Percentiles rank a stretch among this genome's conserved stretches.
Evolutionary conservation across 1,140 invertebrate species (phyloP).

Genomic region (Saxidomus purpurata): DNA sequence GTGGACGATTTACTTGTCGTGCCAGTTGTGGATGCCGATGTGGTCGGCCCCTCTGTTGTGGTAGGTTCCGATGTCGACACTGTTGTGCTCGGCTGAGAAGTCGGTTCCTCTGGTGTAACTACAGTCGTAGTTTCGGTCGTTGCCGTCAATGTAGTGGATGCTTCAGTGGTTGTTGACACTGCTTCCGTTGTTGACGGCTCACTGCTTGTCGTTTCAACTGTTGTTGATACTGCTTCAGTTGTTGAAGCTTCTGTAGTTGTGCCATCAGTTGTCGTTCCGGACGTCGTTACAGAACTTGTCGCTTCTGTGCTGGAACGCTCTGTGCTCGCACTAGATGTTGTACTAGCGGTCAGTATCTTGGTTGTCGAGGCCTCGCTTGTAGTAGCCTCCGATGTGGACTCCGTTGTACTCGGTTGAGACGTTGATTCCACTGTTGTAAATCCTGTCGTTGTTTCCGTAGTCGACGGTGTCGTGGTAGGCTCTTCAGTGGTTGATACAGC

Average conservation of each 20-base stretch:
- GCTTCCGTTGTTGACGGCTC: background rate
- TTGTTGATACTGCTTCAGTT: background rate
- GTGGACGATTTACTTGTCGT: background rate
- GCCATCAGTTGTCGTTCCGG: background rate
- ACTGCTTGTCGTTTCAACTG: background rate
- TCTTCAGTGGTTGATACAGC: background rate
- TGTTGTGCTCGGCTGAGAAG: background rate
- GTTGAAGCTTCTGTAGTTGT: background rate
- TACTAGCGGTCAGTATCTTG: background rate
- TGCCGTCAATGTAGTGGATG: background rate
- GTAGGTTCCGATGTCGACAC: background rate
- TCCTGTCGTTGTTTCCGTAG: background rate
- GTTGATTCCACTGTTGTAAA: background rate
- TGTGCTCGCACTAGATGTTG: background rate
- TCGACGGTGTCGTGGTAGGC: background rate
- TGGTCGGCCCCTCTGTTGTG: background rate
- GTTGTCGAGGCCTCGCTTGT: background rate
- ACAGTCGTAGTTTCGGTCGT: background rate
- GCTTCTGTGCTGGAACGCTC: background rate
- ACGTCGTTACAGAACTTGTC: background rate
- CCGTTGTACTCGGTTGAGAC: background rate
- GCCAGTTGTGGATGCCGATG: too few species aligned
- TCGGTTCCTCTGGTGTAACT: background rate
- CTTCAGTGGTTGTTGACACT: background rate
- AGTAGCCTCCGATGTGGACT: background rate